Evolutionary conservation across 2,888 invertebrate species (phyloP).

Genomic region (Xiphydria camelus): DNA sequence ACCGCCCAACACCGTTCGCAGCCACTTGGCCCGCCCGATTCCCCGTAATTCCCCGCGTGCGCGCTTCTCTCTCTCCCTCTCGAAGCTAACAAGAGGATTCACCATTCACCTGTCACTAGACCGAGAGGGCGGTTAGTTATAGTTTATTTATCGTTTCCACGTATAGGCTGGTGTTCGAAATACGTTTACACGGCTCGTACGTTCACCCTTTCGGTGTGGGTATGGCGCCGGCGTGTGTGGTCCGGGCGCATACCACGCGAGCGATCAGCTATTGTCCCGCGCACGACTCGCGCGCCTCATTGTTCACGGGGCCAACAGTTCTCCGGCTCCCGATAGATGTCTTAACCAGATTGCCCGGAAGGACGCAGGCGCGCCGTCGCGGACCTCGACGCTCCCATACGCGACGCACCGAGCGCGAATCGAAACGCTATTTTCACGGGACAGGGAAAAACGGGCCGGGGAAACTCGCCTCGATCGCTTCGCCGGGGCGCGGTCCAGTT

Average conservation of each 20-base stretch:
- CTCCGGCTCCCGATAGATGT: constrained; percentile 38
- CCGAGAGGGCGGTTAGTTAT: constrained; percentile 55
- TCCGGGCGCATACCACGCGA: constrained; percentile 50
- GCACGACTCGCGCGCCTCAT: constrained; percentile 4
- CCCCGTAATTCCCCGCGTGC: no score
- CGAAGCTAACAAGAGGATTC: constrained; percentile 54
- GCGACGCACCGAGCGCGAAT: constrained; percentile 10
- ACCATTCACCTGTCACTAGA: constrained; percentile 55
- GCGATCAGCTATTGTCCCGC: constrained; percentile 46
- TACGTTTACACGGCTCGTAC: constrained; percentile 48
- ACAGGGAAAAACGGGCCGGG: not conserved
- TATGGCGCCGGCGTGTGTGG: constrained; percentile 57
- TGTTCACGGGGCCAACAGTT: constrained; percentile 12
- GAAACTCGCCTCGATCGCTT: not conserved
- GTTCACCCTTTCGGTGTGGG: constrained; percentile 47
- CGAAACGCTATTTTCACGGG: constrained; percentile 26
- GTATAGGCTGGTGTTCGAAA: constrained; percentile 48
- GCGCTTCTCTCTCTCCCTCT: not conserved
- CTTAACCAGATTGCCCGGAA: constrained; percentile 50
- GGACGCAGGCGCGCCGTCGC: constrained; percentile 34
- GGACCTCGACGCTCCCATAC: constrained; percentile 2
- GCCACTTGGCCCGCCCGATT: no score
- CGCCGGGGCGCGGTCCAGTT: no score
- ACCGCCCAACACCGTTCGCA: no score
- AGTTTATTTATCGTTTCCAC: constrained; percentile 57